These are phyloP conservation scores for Dasysyrphus tricinctus DNA, from an alignment of 2,888 invertebrate species.

Conservation along the genomic window DNA sequence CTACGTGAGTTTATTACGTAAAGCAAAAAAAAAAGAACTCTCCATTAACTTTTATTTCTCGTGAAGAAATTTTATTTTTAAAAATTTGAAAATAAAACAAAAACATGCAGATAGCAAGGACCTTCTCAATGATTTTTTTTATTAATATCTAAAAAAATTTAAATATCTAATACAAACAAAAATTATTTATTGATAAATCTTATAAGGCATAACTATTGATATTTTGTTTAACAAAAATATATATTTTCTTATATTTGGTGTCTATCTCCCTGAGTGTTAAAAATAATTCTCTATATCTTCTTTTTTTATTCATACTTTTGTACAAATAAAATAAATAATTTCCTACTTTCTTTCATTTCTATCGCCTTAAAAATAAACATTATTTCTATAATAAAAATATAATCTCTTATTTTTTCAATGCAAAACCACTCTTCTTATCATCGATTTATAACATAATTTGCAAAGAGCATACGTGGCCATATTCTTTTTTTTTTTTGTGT, in stretches of 20 bases:
- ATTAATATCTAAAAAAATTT: slow-evolving; percentile 39
- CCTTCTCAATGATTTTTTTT: slow-evolving; percentile 82
- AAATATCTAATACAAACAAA: slow-evolving; percentile 38
- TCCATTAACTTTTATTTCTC: slow-evolving; percentile 35
- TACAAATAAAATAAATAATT: slow-evolving; percentile 30
- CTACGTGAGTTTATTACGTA: slow-evolving; percentile 74
- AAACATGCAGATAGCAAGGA: slow-evolving; percentile 81
- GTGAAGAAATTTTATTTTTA: slow-evolving; percentile 36
- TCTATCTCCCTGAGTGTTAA: slow-evolving; percentile 66
- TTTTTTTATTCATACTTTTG: slow-evolving; percentile 40
- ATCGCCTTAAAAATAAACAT: slow-evolving; percentile 45
- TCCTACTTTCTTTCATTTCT: slow-evolving; percentile 55
- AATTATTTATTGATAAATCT: slow-evolving; percentile 16
- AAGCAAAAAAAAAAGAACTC: slow-evolving; percentile 34
- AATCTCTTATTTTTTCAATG: slow-evolving; percentile 32
- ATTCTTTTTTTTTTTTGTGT: slow-evolving; percentile 64
- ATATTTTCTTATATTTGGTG: slow-evolving; percentile 62
- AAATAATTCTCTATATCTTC: slow-evolving; percentile 33
- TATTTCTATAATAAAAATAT: slow-evolving; percentile 2
- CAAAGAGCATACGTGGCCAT: slow-evolving; percentile 70
- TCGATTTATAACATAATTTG: slow-evolving; percentile 55
- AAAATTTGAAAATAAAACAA: slow-evolving; percentile 51
- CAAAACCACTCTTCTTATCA: slow-evolving; percentile 71
- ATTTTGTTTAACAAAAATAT: slow-evolving; percentile 36
- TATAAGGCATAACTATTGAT: slow-evolving; percentile 57